These are phyloP conservation scores for Salminus brasiliensis DNA, from an alignment of 2,113 vertebrate species.

Conservation along the genomic window DNA sequence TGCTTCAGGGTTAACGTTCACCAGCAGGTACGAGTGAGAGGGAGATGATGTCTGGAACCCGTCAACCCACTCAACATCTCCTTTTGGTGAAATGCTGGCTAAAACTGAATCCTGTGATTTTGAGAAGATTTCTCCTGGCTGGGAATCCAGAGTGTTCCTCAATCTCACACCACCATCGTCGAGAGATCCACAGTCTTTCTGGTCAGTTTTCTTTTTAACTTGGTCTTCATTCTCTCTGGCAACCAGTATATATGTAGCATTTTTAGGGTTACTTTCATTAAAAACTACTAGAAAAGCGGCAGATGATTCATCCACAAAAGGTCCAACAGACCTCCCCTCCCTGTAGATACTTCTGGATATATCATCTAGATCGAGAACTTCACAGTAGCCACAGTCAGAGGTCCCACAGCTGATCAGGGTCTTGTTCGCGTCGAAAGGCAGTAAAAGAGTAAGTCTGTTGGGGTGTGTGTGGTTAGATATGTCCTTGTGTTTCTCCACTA, in stretches of 20 bases:
- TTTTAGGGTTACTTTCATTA: rapidly evolving
- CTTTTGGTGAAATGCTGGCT: no score
- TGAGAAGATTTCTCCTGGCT: no score
- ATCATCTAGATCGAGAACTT: constrained; percentile 71
- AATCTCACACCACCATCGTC: constrained; percentile 17
- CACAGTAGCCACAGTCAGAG: no score
- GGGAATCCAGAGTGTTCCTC: neutral
- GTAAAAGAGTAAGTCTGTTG: constrained; percentile 68
- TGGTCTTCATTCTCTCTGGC: no score
- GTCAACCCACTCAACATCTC: no score
- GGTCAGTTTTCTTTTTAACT: neutral
- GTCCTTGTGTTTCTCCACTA: constrained; percentile 22
- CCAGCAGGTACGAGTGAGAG: no score
- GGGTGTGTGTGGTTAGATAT: constrained; percentile 4
- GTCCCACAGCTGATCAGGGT: no score
- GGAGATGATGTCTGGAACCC: no score
- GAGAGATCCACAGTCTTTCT: rapidly evolving
- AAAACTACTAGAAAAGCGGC: constrained; percentile 67
- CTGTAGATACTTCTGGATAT: constrained; percentile 62
- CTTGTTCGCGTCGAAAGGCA: constrained; percentile 80
- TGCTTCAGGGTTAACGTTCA: no score
- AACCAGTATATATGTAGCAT: no score
- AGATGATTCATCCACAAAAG: constrained; percentile 65
- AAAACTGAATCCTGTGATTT: no score
- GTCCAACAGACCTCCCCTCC: constrained; percentile 69